Evolutionary conservation across 2,113 vertebrate species (phyloP).

Genomic region (Scytalopus superciliaris): DNA sequence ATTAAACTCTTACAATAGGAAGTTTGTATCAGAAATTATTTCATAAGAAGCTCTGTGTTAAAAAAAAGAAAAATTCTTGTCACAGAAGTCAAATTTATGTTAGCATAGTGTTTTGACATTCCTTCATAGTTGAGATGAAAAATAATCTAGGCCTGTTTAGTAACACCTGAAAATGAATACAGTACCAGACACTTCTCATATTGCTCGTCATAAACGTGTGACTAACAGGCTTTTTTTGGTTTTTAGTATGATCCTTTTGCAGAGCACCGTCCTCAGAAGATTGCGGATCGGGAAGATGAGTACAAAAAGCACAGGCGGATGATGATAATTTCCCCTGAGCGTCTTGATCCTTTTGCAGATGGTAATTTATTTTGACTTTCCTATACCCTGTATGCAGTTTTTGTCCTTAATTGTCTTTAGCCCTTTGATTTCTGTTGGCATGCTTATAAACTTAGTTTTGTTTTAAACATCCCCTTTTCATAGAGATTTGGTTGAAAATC

Average conservation of each 20-base stretch:
- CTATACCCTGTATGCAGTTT: slow-evolving; percentile 65
- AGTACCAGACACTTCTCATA: neutral
- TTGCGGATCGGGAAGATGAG: slow-evolving; percentile 95
- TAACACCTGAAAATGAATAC: neutral
- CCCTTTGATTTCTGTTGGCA: slow-evolving; percentile 84
- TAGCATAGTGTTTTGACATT: neutral
- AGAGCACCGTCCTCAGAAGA: slow-evolving; percentile 94
- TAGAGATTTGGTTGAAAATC: slow-evolving; percentile 82
- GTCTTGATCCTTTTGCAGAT: slow-evolving; percentile 98
- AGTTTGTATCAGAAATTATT: neutral
- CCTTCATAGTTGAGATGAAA: neutral
- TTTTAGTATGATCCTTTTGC: slow-evolving; percentile 96
- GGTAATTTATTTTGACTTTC: slow-evolving; percentile 87
- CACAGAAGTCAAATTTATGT: neutral
- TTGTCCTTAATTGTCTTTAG: slow-evolving; percentile 79
- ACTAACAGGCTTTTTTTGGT: neutral
- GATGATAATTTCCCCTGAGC: slow-evolving; percentile 99
- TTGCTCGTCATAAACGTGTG: neutral
- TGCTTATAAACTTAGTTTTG: slow-evolving; percentile 79
- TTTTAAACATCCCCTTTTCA: slow-evolving; percentile 74
- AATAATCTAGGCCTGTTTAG: neutral
- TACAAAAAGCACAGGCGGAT: slow-evolving; percentile 94
- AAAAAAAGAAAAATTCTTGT: neutral
- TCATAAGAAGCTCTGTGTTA: neutral
- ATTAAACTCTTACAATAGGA: neutral